These are phyloP conservation scores for cattle (Bos taurus) DNA, from an alignment of 2,113 vertebrate genomes.

Conservation along the genomic window DNA sequence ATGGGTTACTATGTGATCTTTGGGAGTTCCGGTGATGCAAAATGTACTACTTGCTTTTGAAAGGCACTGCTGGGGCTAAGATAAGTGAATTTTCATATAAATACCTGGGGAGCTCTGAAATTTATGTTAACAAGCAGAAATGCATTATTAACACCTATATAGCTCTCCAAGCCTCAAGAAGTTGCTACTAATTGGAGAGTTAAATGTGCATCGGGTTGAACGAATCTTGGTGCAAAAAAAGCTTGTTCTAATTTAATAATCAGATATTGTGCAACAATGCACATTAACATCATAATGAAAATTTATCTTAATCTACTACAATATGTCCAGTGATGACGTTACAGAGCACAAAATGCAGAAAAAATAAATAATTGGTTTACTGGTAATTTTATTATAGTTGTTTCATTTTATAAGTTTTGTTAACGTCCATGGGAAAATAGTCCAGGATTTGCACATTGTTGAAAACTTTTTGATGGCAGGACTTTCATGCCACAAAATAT, in stretches of 20 bases:
- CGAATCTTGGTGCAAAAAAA: not conserved
- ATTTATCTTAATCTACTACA: not conserved
- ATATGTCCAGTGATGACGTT: not conserved
- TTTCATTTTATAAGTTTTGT: not conserved
- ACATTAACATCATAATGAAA: not conserved
- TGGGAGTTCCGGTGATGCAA: slow-evolving; percentile 31
- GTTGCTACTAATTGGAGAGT: not conserved
- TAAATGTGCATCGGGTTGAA: not conserved
- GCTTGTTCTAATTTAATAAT: not conserved
- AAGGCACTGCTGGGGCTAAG: not conserved
- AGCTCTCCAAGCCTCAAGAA: not conserved
- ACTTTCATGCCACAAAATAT: not conserved
- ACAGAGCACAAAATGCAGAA: not conserved
- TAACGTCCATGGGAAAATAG: not conserved
- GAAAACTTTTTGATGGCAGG: not conserved
- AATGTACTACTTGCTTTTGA: slow-evolving; percentile 36
- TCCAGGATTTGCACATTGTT: not conserved
- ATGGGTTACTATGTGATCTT: not conserved
- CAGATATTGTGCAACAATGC: not conserved
- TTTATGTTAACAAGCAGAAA: not conserved
- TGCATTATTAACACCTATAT: not conserved
- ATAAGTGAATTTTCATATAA: not conserved
- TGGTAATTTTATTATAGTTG: not conserved
- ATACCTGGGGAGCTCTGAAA: not conserved
- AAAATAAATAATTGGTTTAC: not conserved